Evolutionary conservation across 1,140 invertebrate genomes (phyloP).

Genomic region (Papilio polyxenes): DNA sequence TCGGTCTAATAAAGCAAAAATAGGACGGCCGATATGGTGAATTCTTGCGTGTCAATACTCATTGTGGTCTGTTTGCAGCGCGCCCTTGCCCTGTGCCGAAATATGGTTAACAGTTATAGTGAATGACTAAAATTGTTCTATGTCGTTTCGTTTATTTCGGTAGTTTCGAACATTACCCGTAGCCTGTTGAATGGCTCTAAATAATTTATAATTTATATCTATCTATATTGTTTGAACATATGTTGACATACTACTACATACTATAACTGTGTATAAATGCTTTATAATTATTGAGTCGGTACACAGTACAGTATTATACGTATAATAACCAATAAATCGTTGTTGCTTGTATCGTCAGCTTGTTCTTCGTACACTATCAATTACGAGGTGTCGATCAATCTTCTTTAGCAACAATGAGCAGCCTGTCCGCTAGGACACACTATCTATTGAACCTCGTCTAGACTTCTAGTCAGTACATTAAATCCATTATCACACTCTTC

Average conservation of each 20-base stretch:
- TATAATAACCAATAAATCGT: background rate
- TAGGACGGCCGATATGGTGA: conserved; percentile 67
- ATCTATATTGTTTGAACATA: background rate
- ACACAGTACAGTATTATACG: background rate
- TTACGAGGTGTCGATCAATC: conserved; percentile 30
- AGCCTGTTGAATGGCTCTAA: background rate
- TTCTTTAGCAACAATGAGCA: conserved; percentile 27
- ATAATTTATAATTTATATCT: background rate
- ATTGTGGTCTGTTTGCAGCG: conserved; percentile 53
- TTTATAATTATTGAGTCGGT: conserved; percentile 4
- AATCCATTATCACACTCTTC: background rate
- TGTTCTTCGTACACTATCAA: conserved; percentile 14
- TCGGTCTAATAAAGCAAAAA: conserved; percentile 58
- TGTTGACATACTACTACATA: background rate
- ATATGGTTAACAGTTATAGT: conserved; percentile 57
- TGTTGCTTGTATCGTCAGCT: conserved; percentile 16
- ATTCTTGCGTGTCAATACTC: conserved; percentile 71
- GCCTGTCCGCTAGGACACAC: conserved; percentile 17
- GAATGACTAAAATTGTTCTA: conserved; percentile 42
- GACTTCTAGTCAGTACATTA: background rate
- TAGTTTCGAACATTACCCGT: background rate
- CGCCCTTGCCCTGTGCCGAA: conserved; percentile 45
- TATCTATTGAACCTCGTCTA: conserved; percentile 18
- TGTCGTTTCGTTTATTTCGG: background rate
- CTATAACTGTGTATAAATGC: background rate